phyloP scores from a whole-genome alignment of 2,888 invertebrate species.

The Calameuta filiformis region DNA sequence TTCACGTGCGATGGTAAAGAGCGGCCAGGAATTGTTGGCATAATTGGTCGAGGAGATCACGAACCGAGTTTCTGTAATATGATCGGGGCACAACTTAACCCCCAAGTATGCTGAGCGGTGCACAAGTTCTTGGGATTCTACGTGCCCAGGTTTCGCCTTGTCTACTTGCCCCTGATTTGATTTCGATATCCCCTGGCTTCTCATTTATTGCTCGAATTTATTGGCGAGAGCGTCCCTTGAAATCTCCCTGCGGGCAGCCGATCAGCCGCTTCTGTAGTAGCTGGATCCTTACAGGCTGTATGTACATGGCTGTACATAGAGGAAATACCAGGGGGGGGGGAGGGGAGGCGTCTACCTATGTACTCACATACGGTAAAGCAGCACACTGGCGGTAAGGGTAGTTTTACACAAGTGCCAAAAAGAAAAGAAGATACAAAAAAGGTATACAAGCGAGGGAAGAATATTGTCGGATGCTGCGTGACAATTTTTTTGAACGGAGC shows the following conservation, averaged over 20 bases:
- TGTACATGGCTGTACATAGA: neutral
- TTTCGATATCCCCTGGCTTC: constrained; percentile 41
- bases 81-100: neutral
- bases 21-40: neutral
- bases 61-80: neutral
- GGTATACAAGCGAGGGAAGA: neutral
- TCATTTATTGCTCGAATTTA: constrained; percentile 37
- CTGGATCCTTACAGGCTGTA: neutral
- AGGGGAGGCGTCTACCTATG: neutral
- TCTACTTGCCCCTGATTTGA: constrained; percentile 49
- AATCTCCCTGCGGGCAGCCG: constrained; percentile 4
- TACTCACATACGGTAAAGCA: neutral
- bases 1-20: neutral
- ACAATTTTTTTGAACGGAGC: neutral
- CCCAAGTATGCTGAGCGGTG: neutral
- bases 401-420: neutral
- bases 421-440: neutral
- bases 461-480: neutral
- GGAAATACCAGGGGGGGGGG: no score
- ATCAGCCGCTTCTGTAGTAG: neutral
- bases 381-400: neutral
- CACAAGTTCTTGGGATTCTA: constrained; percentile 23
- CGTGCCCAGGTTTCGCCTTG: constrained; percentile 37
- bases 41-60: neutral
- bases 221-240: constrained; percentile 27